Evolutionary conservation across 2,888 invertebrate genomes (phyloP).

Genomic region (Aplocera efformata): DNA sequence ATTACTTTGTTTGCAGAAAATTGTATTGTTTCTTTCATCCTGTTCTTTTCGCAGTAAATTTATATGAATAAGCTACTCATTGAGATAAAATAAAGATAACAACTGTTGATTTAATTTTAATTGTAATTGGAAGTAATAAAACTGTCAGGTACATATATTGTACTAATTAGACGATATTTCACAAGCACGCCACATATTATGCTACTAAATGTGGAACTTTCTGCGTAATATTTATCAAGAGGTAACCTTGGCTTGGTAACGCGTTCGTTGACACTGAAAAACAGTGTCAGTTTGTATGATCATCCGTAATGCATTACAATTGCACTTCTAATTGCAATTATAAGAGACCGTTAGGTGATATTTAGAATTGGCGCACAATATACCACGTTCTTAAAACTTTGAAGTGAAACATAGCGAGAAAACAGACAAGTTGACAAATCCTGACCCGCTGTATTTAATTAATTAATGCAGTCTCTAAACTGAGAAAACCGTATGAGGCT

Average conservation of each 20-base stretch:
- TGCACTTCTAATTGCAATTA: too few species aligned
- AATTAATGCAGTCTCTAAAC: too few species aligned
- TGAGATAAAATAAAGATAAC: constrained; percentile 1
- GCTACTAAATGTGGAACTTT: constrained; percentile 7
- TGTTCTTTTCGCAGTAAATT: constrained; percentile 10
- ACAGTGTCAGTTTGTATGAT: constrained; percentile 8
- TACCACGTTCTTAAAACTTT: too few species aligned
- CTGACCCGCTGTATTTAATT: too few species aligned
- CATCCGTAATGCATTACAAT: not conserved
- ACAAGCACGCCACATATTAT: not conserved
- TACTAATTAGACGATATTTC: constrained; percentile 12
- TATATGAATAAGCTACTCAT: constrained; percentile 3
- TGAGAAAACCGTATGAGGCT: too few species aligned
- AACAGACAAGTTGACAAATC: too few species aligned
- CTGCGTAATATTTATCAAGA: constrained; percentile 18
- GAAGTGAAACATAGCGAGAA: too few species aligned
- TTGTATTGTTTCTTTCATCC: constrained; percentile 13
- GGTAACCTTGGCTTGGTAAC: constrained; percentile 29
- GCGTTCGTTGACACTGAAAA: constrained; percentile 31
- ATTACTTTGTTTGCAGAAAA: constrained; percentile 14
- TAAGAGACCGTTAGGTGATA: too few species aligned
- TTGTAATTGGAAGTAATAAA: constrained; percentile 11
- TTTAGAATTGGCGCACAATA: too few species aligned
- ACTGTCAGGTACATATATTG: constrained; percentile 1
- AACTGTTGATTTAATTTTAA: not conserved